Percentiles rank a stretch among this genome's conserved stretches.
Conservation (phyloP, 2,113 vertebrate species). For the Barbus barbus region DNA sequence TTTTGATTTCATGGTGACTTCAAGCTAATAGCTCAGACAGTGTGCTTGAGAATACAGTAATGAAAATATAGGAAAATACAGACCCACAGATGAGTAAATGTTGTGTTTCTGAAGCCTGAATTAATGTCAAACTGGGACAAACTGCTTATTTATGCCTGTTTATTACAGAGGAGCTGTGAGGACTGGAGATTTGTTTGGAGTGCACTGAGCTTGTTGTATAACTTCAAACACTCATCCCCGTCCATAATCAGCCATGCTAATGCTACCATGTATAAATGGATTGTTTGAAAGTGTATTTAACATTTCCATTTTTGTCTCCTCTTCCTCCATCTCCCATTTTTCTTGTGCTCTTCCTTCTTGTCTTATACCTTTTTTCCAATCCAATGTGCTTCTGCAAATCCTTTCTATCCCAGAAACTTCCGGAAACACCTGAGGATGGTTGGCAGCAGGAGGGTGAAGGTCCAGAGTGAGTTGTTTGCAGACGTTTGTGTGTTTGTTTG, state of each 20-base stretch:
- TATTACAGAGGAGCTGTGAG: not conserved
- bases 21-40: not conserved
- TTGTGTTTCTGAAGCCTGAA: not conserved
- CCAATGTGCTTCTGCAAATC: constrained; percentile 39
- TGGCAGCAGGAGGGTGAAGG: constrained; percentile 92
- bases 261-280: constrained; percentile 22
- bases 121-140: not conserved
- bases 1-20: not conserved
- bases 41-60: not conserved
- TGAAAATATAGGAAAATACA: not conserved
- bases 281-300: constrained; percentile 6
- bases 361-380: not conserved
- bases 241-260: constrained; percentile 21
- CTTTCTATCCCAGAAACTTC: constrained; percentile 84
- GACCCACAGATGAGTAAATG: no score
- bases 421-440: constrained; percentile 97
- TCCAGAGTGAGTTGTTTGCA: constrained; percentile 84
- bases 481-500: constrained; percentile 11
- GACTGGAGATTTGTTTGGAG: not conserved
- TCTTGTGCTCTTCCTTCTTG: constrained; percentile 29
- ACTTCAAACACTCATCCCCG: constrained; percentile 67
- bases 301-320: constrained; percentile 36
- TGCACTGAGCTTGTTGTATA: constrained; percentile 4
- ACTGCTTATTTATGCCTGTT: not conserved
- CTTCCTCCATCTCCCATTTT: constrained; percentile 29